These are phyloP conservation scores for Micronycteris hirsuta DNA, from an alignment of 2,113 vertebrate species.

Conservation along the genomic window DNA sequence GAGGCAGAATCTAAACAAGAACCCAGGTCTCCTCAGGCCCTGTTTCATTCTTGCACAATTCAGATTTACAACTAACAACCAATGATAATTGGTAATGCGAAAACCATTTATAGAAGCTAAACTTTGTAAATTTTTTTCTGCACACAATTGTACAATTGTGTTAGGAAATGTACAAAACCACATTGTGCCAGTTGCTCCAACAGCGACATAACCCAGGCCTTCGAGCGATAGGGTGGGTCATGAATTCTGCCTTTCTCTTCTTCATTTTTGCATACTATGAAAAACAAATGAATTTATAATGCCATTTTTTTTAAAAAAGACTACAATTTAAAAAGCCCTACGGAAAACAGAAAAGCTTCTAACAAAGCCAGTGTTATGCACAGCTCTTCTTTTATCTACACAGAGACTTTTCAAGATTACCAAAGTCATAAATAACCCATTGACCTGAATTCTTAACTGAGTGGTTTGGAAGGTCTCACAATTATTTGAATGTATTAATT, in stretches of 20 bases:
- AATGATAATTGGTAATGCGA: not conserved
- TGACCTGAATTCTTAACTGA: not conserved
- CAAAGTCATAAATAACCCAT: not conserved
- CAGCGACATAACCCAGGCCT: not conserved
- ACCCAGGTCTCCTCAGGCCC: not conserved
- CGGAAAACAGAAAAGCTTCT: not conserved
- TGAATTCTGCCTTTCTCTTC: constrained; percentile 5
- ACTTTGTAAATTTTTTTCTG: not conserved
- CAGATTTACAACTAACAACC: not conserved
- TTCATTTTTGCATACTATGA: not conserved
- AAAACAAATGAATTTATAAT: not conserved
- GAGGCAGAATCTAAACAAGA: not conserved
- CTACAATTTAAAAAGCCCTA: not conserved
- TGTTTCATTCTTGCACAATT: not conserved
- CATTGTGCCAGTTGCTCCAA: not conserved
- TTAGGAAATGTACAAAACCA: not conserved
- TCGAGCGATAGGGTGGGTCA: not conserved
- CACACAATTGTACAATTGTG: not conserved
- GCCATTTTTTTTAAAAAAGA: not conserved
- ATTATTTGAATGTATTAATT: not conserved
- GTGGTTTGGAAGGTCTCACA: not conserved
- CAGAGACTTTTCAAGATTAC: not conserved
- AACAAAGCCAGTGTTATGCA: not conserved
- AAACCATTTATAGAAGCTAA: not conserved
- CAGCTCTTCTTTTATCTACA: not conserved